A percentile compares a stretch with the other conserved stretches of the same genome.
Evolutionary conservation across 2,888 invertebrate species (phyloP).

Genomic region (Epistrophe eligans): DNA sequence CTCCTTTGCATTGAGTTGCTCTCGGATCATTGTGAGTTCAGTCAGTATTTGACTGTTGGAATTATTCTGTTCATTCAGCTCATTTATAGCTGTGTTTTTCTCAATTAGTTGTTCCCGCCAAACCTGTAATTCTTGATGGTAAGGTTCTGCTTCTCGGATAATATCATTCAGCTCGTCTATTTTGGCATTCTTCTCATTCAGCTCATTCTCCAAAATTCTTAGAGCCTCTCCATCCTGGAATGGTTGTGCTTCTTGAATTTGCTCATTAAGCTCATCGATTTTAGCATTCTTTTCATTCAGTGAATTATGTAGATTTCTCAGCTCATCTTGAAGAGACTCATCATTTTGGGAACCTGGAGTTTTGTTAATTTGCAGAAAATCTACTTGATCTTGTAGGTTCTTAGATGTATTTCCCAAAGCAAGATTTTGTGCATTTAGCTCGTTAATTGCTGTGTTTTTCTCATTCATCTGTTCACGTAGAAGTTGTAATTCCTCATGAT

Average conservation of each 20-base stretch:
- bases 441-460: conserved; percentile 29
- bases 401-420: neutral
- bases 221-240: conserved; percentile 27
- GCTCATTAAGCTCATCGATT: conserved; percentile 41
- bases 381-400: conserved; percentile 13
- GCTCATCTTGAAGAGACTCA: conserved; percentile 12
- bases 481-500: conserved; percentile 4
- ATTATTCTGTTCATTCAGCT: conserved; percentile 47
- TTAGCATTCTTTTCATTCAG: conserved; percentile 52
- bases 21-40: conserved; percentile 47
- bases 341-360: neutral
- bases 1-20: conserved; percentile 56
- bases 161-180: conserved; percentile 43
- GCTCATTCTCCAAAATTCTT: conserved; percentile 37
- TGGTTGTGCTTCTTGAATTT: conserved; percentile 14
- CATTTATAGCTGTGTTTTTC: conserved; percentile 46
- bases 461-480: conserved; percentile 12
- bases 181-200: conserved; percentile 56
- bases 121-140: conserved; percentile 14
- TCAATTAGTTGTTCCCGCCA: conserved; percentile 45
- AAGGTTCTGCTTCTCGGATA: conserved; percentile 30
- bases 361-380: neutral
- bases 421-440: conserved; percentile 31
- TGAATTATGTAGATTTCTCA: neutral
- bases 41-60: conserved; percentile 32